phyloP scores from a whole-genome alignment of 2,113 vertebrate species.

The Elephas maximus region DNA sequence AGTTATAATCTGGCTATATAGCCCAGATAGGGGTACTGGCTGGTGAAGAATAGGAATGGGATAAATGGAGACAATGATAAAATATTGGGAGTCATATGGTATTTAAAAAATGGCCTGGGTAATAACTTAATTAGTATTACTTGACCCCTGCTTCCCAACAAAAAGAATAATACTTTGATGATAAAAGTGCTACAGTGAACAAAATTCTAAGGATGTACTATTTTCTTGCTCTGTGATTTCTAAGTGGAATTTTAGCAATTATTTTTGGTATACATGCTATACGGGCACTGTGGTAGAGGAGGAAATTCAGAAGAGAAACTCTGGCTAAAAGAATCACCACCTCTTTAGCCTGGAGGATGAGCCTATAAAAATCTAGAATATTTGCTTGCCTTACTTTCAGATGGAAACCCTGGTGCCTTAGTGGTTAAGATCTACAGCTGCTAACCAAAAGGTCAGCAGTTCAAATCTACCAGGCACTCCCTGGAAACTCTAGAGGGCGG shows the following conservation, averaged over 20 bases:
- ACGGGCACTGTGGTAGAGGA: neutral
- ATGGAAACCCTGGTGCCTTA: too few relatives aligned
- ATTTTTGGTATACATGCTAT: neutral
- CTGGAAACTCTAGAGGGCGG: too few relatives aligned
- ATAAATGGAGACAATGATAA: neutral
- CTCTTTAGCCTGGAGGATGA: neutral
- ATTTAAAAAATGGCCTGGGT: neutral
- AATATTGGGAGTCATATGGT: neutral
- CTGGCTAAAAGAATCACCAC: neutral
- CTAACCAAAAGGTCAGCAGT: too few relatives aligned
- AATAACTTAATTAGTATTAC: neutral
- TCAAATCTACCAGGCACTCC: too few relatives aligned
- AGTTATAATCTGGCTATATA: neutral
- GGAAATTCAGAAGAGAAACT: neutral
- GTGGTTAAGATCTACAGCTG: too few relatives aligned
- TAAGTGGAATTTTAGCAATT: neutral
- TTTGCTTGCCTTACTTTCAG: neutral
- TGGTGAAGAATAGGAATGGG: neutral
- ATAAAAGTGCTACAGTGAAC: neutral
- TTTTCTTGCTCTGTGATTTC: neutral
- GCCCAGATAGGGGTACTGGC: neutral
- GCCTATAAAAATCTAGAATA: neutral
- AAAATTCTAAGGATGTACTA: neutral
- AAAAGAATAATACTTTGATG: neutral
- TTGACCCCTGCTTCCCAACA: neutral